Conservation (phyloP, 2,113 vertebrate genomes). For the Hippotragus niger region DNA sequence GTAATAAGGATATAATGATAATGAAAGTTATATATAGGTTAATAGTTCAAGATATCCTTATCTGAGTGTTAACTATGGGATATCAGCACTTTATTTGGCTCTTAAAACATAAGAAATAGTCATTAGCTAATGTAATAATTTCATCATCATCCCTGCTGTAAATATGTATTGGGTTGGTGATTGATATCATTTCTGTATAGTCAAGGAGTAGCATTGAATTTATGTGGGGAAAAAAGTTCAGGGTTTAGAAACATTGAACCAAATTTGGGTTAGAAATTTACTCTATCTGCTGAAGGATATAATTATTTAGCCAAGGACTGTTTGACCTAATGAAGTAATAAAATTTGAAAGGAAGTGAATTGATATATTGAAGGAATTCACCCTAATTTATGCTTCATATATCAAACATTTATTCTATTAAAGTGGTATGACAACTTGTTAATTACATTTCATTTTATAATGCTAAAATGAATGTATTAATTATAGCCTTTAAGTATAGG, state of each 20-base stretch:
- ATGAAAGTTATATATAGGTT: background rate
- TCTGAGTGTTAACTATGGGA: background rate
- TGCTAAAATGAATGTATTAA: background rate
- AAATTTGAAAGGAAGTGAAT: slow-evolving; percentile 20
- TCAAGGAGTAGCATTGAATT: background rate
- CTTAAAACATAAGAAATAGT: background rate
- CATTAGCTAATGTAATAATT: background rate
- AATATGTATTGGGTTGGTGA: background rate
- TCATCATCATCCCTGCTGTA: background rate
- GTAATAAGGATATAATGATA: background rate
- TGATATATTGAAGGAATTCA: background rate
- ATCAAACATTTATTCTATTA: background rate
- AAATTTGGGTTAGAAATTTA: background rate
- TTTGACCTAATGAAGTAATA: slow-evolving; percentile 15
- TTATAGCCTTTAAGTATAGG: background rate
- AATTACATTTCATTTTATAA: background rate
- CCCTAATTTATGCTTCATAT: background rate
- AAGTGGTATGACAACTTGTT: background rate
- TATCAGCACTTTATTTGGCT: background rate
- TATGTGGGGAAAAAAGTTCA: slow-evolving; percentile 19
- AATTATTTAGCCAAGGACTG: background rate
- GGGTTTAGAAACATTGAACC: slow-evolving; percentile 11
- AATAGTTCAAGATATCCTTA: background rate
- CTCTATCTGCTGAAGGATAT: background rate
- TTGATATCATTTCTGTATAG: background rate